Evolutionary conservation across 37 sponge, comb jelly and placozoan species (phyloP).

Genomic region (Chondrosia reniformis): DNA sequence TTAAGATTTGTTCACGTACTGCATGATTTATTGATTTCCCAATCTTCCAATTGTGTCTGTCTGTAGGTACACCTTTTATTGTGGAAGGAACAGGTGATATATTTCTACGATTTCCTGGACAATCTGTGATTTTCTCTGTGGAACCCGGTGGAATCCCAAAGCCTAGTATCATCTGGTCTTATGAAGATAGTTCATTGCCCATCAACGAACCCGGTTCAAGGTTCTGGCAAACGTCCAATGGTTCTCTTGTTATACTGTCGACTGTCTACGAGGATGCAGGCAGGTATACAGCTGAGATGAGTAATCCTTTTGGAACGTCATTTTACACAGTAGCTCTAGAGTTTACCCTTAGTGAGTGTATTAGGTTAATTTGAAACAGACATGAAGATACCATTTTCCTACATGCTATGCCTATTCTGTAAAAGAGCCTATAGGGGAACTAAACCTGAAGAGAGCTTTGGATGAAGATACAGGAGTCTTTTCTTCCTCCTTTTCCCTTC

Average conservation of each 20-base stretch:
- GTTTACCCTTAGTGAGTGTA: background rate
- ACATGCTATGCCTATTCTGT: constrained; percentile 4
- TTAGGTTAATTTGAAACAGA: background rate
- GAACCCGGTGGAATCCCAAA: constrained; percentile 24
- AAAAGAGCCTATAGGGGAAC: constrained; percentile 24
- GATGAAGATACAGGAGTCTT: background rate
- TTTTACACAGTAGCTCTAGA: background rate
- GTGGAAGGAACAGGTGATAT: background rate
- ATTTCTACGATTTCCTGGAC: constrained; percentile 8
- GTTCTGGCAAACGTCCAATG: background rate
- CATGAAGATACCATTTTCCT: no score
- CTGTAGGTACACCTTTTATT: constrained; percentile 8
- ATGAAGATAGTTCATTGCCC: background rate
- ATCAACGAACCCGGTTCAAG: background rate
- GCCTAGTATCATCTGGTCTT: constrained; percentile 45
- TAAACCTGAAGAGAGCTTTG: background rate
- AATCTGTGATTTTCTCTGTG: constrained; percentile 18
- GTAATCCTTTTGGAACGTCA: constrained; percentile 10
- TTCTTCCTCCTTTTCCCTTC: background rate
- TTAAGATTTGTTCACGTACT: background rate
- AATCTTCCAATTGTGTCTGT: background rate
- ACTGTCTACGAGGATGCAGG: constrained; percentile 2
- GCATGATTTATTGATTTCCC: background rate
- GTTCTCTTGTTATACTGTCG: background rate
- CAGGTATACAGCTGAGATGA: background rate